Evolutionary conservation across 2,888 invertebrate genomes (phyloP).

Genomic region (Nycteola revayana): DNA sequence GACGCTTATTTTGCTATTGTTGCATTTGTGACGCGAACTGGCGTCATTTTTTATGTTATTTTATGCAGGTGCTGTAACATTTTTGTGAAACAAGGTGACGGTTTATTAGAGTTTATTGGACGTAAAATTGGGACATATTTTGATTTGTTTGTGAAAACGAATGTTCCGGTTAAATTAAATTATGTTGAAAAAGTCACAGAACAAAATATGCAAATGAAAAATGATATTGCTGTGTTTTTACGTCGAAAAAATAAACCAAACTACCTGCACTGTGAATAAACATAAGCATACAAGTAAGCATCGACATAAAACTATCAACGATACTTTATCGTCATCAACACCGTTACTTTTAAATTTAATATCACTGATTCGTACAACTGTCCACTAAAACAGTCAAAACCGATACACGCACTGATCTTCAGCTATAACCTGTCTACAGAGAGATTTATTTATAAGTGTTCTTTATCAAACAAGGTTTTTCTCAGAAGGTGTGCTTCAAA

Average conservation of each 20-base stretch:
- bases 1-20: conserved; percentile 68
- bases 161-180: too few species aligned
- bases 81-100: conserved; percentile 4
- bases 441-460: conserved; percentile 62
- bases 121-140: too few species aligned
- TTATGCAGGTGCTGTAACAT: conserved; percentile 17
- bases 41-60: conserved; percentile 35
- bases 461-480: conserved; percentile 67
- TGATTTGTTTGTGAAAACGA: too few species aligned
- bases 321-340: not conserved
- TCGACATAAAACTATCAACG: not conserved
- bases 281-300: not conserved
- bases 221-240: too few species aligned
- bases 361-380: conserved; percentile 3
- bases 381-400: conserved; percentile 14
- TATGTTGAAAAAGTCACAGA: too few species aligned
- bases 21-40: conserved; percentile 56
- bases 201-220: too few species aligned
- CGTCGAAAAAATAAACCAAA: too few species aligned
- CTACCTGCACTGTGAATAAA: not conserved
- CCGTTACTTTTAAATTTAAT: not conserved
- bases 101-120: too few species aligned
- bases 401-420: conserved; percentile 22
- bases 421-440: conserved; percentile 37
- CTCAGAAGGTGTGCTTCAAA: conserved; percentile 55